A percentile compares a stretch with the other conserved stretches of the same genome.
phyloP scores from a whole-genome alignment of 2,888 invertebrate genomes.

The Mactromeris polynyma region DNA sequence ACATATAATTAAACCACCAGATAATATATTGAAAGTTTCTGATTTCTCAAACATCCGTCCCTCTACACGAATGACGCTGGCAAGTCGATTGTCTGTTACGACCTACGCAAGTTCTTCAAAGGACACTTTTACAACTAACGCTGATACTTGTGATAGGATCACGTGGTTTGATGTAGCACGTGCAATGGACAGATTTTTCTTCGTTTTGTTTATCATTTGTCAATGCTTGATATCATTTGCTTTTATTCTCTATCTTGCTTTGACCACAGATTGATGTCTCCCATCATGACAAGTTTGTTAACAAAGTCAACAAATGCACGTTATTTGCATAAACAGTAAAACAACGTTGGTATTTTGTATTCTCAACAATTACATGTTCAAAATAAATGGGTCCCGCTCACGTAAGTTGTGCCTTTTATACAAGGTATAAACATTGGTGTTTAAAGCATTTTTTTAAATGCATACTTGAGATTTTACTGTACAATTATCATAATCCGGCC shows the following conservation, averaged over 20 bases:
- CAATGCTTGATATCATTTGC: conserved; percentile 10
- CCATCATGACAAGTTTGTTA: not conserved
- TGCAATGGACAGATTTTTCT: conserved; percentile 27
- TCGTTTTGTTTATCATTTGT: conserved; percentile 6
- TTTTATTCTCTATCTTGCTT: conserved; percentile 9
- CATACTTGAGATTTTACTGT: no score
- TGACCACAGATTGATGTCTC: not conserved
- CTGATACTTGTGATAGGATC: not conserved
- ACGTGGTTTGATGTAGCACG: not conserved
- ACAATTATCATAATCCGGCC: no score
- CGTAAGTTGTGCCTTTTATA: no score
- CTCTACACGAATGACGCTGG: not conserved
- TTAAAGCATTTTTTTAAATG: no score
- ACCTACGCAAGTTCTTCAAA: conserved; percentile 1
- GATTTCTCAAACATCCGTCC: not conserved
- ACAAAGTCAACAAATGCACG: no score
- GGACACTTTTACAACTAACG: not conserved
- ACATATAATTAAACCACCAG: not conserved
- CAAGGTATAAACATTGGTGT: no score
- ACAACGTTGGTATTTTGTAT: no score
- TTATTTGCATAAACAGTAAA: no score
- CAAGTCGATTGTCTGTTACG: not conserved
- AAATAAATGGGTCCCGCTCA: no score
- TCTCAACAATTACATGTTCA: no score
- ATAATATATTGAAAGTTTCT: not conserved